Conservation (phyloP, 1,140 invertebrate species). For the Oryzaephilus surinamensis region DNA sequence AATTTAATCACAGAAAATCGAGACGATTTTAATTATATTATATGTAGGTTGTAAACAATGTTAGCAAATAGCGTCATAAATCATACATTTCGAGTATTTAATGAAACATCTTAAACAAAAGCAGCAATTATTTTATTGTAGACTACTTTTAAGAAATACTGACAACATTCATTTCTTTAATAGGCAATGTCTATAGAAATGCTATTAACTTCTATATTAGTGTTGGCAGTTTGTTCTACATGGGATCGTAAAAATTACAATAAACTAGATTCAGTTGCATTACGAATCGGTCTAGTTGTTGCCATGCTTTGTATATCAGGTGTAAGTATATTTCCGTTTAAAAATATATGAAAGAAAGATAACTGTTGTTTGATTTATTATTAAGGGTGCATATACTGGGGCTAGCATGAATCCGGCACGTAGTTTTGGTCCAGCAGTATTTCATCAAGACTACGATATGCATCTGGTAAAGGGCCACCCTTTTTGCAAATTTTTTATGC, state of each 20-base stretch:
- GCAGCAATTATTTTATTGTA: background rate
- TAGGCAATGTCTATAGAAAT: constrained; percentile 37
- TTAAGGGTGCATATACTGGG: constrained; percentile 56
- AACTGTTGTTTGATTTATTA: background rate
- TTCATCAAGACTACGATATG: no score
- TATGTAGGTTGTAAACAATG: no score
- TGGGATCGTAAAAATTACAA: constrained; percentile 39
- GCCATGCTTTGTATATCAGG: constrained; percentile 35
- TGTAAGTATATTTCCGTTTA: constrained; percentile 21
- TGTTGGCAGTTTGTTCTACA: constrained; percentile 37
- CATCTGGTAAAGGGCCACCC: no score
- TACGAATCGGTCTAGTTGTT: constrained; percentile 38
- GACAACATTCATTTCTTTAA: no score
- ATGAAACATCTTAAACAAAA: background rate
- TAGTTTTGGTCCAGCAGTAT: constrained; percentile 61
- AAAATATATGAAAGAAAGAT: background rate
- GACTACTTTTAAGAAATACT: background rate
- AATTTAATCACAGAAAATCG: no score
- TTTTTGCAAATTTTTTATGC: no score
- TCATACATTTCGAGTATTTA: background rate
- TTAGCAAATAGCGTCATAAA: no score
- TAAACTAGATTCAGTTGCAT: constrained; percentile 39
- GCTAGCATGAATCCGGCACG: constrained; percentile 73
- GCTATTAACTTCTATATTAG: constrained; percentile 34
- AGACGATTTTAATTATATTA: no score